phyloP scores from a whole-genome alignment of 2,888 invertebrate species.

The Cepaea hortensis region DNA sequence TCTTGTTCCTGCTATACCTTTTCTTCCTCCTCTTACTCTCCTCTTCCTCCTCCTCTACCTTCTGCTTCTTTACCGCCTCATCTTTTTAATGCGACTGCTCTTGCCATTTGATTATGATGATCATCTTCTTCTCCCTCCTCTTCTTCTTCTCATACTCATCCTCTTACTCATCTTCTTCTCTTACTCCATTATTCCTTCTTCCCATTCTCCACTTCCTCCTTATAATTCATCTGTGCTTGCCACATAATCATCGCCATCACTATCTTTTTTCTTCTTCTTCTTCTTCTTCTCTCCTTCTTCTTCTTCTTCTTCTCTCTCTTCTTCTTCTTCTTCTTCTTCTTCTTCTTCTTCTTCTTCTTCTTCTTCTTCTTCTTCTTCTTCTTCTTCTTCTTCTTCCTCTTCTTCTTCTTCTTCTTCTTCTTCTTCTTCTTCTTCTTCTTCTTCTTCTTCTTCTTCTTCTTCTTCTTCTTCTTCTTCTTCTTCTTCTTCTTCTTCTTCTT shows the following conservation, averaged over 20 bases:
- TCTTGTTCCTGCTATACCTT: not conserved
- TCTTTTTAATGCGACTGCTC: too few species aligned
- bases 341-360: not conserved
- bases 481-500: not conserved
- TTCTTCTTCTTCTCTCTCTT: not conserved
- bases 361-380: not conserved
- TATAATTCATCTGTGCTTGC: too few species aligned
- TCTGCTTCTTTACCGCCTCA: too few species aligned
- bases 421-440: constrained; percentile 1
- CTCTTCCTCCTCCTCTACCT: not conserved
- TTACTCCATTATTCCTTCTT: not conserved
- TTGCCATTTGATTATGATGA: too few species aligned
- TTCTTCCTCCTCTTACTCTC: not conserved
- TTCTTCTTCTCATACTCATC: too few species aligned
- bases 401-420: constrained; percentile 4
- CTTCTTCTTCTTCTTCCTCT: not conserved
- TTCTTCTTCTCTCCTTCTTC: too few species aligned
- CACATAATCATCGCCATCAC: too few species aligned
- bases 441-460: constrained; percentile 6
- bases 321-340: not conserved
- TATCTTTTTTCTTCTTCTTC: too few species aligned
- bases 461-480: constrained; percentile 5
- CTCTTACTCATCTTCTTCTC: too few species aligned
- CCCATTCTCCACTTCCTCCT: not conserved
- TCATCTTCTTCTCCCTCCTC: too few species aligned